phyloP scores from a whole-genome alignment of 2,113 vertebrate genomes.

The Fukomys damarensis region DNA sequence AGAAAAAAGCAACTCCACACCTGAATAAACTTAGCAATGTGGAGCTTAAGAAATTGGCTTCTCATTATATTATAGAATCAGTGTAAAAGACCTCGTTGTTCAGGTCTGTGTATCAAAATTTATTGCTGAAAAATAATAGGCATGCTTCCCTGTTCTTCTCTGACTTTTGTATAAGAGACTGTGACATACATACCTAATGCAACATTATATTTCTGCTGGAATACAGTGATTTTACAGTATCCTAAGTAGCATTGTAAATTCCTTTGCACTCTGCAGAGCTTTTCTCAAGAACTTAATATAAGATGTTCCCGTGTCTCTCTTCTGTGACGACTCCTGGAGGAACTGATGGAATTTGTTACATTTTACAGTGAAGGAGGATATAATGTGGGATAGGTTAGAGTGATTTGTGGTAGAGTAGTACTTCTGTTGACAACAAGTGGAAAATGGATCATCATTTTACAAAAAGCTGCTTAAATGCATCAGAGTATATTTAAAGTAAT shows the following conservation, averaged over 20 bases:
- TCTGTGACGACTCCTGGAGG: constrained; percentile 7
- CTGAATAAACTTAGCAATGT: not conserved
- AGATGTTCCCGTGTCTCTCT: not conserved
- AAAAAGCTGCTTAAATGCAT: not conserved
- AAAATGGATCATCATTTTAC: not conserved
- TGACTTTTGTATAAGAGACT: constrained; percentile 19
- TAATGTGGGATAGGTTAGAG: not conserved
- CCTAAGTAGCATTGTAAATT: constrained; percentile 43
- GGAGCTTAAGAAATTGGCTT: not conserved
- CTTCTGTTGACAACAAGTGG: not conserved
- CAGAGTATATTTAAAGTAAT: constrained; percentile 14
- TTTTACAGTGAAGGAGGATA: not conserved
- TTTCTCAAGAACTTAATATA: constrained; percentile 28
- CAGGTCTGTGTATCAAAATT: not conserved
- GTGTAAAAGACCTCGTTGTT: not conserved
- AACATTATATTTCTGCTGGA: not conserved
- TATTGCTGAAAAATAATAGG: not conserved
- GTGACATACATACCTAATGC: not conserved
- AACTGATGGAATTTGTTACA: not conserved
- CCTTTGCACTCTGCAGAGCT: constrained; percentile 7
- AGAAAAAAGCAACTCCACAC: not conserved
- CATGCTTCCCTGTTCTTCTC: not conserved
- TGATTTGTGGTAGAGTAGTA: not conserved
- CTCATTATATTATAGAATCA: not conserved
- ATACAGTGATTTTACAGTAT: not conserved